Evolutionary conservation across 2,888 invertebrate genomes (phyloP).

Genomic region (Dynastes hyllus): DNA sequence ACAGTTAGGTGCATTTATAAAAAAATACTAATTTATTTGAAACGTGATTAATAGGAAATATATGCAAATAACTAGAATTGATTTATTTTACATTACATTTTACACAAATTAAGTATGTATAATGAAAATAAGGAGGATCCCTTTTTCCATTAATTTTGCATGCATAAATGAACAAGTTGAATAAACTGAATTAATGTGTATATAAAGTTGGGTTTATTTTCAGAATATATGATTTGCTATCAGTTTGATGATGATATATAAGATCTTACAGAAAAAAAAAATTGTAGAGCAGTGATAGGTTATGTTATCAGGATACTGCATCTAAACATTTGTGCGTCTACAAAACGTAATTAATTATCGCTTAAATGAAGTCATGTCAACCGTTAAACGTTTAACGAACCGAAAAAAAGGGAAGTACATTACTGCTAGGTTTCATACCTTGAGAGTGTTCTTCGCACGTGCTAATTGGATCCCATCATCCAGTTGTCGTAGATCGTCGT

Average conservation of each 20-base stretch:
- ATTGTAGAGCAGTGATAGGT: neutral
- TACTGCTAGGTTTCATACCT: conserved; percentile 40
- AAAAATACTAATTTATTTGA: no score
- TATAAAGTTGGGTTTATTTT: no score
- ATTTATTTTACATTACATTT: no score
- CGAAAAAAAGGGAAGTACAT: conserved; percentile 9
- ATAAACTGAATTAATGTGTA: neutral
- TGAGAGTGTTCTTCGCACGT: conserved; percentile 35
- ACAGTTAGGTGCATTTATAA: no score
- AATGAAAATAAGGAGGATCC: no score
- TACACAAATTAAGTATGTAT: no score
- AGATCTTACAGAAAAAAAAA: neutral
- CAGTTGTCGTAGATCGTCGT: neutral
- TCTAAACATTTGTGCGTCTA: conserved; percentile 20
- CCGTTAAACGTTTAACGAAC: conserved; percentile 39
- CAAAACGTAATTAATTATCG: conserved; percentile 38
- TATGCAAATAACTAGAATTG: no score
- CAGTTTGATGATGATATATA: neutral
- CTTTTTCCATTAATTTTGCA: neutral
- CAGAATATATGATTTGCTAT: no score
- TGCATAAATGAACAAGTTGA: neutral
- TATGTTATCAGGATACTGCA: neutral
- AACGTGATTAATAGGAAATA: no score
- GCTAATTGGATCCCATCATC: conserved; percentile 36
- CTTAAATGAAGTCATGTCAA: conserved; percentile 18